Conservation (phyloP, 2,113 vertebrate species). For the Peromyscus californicus region DNA sequence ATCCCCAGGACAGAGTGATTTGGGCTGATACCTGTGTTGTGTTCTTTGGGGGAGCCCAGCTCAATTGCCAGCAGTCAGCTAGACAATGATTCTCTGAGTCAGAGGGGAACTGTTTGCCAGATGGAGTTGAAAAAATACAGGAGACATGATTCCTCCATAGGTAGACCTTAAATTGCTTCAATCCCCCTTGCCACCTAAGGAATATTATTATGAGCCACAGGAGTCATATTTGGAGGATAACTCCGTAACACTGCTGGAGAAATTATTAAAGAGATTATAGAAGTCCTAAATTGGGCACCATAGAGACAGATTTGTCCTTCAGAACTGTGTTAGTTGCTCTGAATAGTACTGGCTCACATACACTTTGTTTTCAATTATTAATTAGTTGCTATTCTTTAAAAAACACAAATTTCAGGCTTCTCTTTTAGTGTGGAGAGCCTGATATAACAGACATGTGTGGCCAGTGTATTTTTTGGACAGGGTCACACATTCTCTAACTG, state of each 20-base stretch:
- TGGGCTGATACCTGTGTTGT: background rate
- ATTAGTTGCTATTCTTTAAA: slow-evolving; percentile 48
- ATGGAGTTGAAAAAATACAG: background rate
- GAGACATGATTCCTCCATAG: background rate
- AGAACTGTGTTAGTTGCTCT: background rate
- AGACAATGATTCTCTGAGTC: slow-evolving; percentile 5
- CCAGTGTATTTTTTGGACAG: background rate
- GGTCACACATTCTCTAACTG: background rate
- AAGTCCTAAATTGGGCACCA: background rate
- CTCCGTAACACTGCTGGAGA: background rate
- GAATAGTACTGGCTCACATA: background rate
- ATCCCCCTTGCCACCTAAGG: background rate
- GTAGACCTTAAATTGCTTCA: background rate
- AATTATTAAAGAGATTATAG: slow-evolving; percentile 9
- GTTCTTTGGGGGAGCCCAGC: background rate
- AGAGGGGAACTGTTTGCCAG: slow-evolving; percentile 24
- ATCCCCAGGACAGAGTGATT: background rate
- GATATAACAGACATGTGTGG: background rate
- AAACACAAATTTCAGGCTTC: background rate
- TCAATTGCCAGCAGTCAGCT: background rate
- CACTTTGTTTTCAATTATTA: background rate
- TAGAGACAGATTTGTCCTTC: background rate
- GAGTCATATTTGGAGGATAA: background rate
- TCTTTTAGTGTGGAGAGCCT: background rate
- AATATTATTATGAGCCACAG: background rate